phyloP scores from a whole-genome alignment of 2,113 vertebrate genomes.

The Platanista minor region DNA sequence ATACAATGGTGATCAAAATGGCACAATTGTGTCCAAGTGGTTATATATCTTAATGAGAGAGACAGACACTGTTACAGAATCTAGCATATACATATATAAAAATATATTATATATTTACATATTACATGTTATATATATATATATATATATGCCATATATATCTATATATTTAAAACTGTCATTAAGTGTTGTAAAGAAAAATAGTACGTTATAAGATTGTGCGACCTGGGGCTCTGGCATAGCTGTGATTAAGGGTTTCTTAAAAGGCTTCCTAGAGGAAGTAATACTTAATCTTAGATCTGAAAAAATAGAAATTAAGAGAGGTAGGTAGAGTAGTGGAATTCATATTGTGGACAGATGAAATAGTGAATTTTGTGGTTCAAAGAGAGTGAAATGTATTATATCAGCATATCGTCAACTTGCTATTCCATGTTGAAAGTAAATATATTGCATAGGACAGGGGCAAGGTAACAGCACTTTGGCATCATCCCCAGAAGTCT shows the following conservation, averaged over 20 bases:
- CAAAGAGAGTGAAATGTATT: background rate
- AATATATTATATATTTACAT: background rate
- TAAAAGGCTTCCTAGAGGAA: background rate
- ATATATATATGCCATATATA: background rate
- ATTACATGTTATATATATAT: accelerated
- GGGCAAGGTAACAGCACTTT: background rate
- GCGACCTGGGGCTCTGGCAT: background rate
- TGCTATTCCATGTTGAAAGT: background rate
- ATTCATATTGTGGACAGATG: background rate
- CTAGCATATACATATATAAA: background rate
- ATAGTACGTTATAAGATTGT: background rate
- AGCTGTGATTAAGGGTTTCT: background rate
- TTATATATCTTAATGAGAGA: background rate
- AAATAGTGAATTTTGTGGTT: background rate
- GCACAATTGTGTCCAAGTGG: background rate
- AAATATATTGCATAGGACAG: background rate
- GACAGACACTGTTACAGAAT: background rate
- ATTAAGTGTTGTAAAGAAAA: background rate
- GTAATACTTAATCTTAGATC: background rate
- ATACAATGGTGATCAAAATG: background rate
- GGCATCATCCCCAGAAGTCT: background rate
- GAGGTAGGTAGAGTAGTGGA: background rate
- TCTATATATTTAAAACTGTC: background rate
- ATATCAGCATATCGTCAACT: background rate
- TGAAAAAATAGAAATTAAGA: background rate